phyloP scores from a whole-genome alignment of 2,797 vertebrate genomes.

The Ceyx erithaca region DNA sequence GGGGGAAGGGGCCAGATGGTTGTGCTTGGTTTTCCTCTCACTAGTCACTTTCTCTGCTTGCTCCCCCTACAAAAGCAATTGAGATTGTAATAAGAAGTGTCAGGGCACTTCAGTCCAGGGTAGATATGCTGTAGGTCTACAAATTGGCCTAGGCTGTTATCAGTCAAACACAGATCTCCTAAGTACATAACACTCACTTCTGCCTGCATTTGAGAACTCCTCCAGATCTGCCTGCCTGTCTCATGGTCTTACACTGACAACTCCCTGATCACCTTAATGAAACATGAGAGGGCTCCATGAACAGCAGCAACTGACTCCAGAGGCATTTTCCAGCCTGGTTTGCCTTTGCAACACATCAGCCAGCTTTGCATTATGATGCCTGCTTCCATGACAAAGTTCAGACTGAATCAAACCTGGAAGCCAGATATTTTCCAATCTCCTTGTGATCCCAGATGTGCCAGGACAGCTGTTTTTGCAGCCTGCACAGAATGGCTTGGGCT shows the following conservation, averaged over 20 bases:
- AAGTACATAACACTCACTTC: neutral
- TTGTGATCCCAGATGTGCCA: neutral
- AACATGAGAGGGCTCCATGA: neutral
- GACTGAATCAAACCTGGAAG: too few relatives aligned
- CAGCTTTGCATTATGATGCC: neutral
- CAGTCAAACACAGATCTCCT: conserved; percentile 18
- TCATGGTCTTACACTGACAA: neutral
- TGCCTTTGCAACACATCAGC: neutral
- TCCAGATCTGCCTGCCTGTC: neutral
- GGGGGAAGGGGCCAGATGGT: fast-evolving
- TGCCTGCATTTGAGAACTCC: neutral
- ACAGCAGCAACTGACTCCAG: neutral
- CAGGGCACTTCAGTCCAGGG: neutral
- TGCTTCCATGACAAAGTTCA: neutral
- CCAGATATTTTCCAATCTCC: too few relatives aligned
- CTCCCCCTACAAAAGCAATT: neutral
- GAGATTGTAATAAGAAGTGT: neutral
- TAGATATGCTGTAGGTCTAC: neutral
- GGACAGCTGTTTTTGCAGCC: neutral
- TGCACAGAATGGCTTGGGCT: neutral
- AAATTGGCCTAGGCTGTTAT: neutral
- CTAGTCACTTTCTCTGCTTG: neutral
- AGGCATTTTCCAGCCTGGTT: neutral
- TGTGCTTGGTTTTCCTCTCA: neutral
- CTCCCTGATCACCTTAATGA: neutral